Conservation (phyloP, 1,140 invertebrate species). For the Sitobion miscanthi region DNA sequence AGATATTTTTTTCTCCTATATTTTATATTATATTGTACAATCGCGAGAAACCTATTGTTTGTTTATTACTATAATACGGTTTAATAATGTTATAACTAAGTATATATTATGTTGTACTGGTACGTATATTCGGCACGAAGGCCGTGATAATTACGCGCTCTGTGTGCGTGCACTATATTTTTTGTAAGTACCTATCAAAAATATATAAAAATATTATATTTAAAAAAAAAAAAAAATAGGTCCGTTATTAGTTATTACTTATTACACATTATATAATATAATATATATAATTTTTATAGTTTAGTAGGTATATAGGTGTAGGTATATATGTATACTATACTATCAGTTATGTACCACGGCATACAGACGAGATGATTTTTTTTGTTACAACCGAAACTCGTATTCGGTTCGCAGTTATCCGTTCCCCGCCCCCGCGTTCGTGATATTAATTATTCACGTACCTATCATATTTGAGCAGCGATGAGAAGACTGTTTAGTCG, state of each 20-base stretch:
- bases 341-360: background rate
- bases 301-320: background rate
- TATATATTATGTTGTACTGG: background rate
- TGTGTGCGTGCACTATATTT: background rate
- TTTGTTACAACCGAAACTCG: background rate
- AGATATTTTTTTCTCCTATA: background rate
- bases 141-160: slow-evolving; percentile 21
- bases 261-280: background rate
- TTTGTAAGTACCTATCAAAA: background rate
- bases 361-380: background rate
- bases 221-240: background rate
- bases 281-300: background rate
- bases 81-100: background rate
- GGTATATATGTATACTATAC: background rate
- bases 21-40: background rate
- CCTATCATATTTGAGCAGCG: background rate
- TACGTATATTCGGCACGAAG: background rate
- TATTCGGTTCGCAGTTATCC: background rate
- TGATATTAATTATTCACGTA: background rate
- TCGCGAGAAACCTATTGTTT: slow-evolving; percentile 1
- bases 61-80: background rate
- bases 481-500: background rate
- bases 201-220: background rate
- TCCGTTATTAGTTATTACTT: background rate
- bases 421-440: background rate